A percentile compares a stretch with the other conserved stretches of the same genome.
Conservation (phyloP, 2,888 invertebrate species). For the Helicoverpa assulta region DNA sequence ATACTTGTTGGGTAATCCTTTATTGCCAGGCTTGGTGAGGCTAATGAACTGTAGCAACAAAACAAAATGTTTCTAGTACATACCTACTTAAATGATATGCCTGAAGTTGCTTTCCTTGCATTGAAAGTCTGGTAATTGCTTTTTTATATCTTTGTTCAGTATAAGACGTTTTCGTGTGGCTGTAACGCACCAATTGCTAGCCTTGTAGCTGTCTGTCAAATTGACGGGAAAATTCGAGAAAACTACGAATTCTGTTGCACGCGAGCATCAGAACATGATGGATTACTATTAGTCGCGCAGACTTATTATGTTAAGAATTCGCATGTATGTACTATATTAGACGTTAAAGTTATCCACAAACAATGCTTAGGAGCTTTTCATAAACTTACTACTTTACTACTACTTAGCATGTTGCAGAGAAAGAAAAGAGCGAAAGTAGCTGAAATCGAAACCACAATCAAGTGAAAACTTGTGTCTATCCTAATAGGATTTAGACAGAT, state of each 20-base stretch:
- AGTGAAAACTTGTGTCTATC: background rate
- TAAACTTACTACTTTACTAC: no score
- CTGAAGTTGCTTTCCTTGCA: no score
- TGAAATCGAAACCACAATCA: conserved; percentile 1
- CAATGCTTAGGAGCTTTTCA: no score
- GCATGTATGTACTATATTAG: background rate
- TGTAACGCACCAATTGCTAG: conserved; percentile 19
- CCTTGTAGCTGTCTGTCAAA: conserved; percentile 23
- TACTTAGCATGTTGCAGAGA: no score
- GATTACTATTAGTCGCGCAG: conserved; percentile 17
- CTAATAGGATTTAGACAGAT: conserved; percentile 10
- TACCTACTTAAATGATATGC: background rate
- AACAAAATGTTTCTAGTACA: background rate
- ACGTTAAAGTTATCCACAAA: no score
- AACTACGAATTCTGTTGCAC: conserved; percentile 34
- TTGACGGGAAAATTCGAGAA: conserved; percentile 42
- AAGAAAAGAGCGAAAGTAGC: background rate
- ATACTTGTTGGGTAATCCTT: conserved; percentile 11
- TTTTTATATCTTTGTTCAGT: background rate
- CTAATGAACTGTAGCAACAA: background rate
- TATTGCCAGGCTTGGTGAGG: background rate
- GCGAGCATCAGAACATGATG: conserved; percentile 37
- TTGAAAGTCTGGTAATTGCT: no score
- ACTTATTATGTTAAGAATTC: conserved; percentile 3
- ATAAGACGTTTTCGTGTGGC: conserved; percentile 11